These are phyloP conservation scores for Cylindroiulus punctatus DNA, from an alignment of 2,888 invertebrate genomes.

Conservation along the genomic window DNA sequence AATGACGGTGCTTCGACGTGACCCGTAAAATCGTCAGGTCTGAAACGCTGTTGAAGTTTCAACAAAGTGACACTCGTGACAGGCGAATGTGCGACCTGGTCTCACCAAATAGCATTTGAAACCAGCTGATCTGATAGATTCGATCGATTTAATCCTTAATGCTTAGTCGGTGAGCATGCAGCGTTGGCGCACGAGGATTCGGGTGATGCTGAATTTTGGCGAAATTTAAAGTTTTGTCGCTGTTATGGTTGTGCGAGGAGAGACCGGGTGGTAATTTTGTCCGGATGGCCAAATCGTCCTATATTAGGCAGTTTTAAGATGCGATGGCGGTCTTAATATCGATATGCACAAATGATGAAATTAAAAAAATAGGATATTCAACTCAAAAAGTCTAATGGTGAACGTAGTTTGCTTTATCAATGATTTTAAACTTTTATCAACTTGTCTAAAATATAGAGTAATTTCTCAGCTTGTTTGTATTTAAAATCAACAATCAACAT, in stretches of 20 bases:
- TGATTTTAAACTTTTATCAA: too few relatives aligned
- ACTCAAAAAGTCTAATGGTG: too few relatives aligned
- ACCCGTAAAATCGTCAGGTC: background rate
- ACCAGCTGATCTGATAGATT: background rate
- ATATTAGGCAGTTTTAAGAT: too few relatives aligned
- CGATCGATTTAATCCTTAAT: background rate
- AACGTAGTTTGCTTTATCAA: too few relatives aligned
- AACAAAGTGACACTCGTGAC: background rate
- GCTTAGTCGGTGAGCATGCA: background rate
- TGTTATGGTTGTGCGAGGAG: background rate
- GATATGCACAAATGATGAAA: too few relatives aligned
- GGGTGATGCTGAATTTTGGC: background rate
- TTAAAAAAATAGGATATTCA: too few relatives aligned
- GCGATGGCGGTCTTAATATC: too few relatives aligned
- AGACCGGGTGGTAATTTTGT: too few relatives aligned
- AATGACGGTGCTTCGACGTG: background rate
- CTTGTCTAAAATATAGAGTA: too few relatives aligned
- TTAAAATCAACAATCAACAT: too few relatives aligned
- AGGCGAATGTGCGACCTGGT: background rate
- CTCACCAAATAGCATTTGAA: background rate
- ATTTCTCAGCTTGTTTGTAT: too few relatives aligned
- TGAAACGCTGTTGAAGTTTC: background rate
- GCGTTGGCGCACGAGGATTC: background rate
- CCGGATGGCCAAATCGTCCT: too few relatives aligned
- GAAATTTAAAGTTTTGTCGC: background rate